Conservation (phyloP, 2,113 vertebrate species). For the Istiophorus platypterus region DNA sequence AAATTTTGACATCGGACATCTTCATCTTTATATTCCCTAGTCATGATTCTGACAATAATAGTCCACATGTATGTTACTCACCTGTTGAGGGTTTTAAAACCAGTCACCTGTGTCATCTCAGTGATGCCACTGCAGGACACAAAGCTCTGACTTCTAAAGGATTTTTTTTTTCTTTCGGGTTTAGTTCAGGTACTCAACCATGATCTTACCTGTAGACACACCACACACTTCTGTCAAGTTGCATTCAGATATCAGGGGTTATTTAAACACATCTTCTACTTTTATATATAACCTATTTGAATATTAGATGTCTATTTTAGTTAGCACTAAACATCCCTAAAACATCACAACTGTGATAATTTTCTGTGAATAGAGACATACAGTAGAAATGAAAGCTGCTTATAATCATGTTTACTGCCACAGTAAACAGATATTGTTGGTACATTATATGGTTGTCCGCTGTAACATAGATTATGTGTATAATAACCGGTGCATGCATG, state of each 20-base stretch:
- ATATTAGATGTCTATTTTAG: slow-evolving; percentile 68
- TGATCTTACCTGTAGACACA: slow-evolving; percentile 23
- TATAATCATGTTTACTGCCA: slow-evolving; percentile 69
- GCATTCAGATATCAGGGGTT: slow-evolving; percentile 72
- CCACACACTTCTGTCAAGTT: slow-evolving; percentile 50
- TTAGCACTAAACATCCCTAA: slow-evolving; percentile 60
- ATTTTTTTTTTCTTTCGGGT: slow-evolving; percentile 28
- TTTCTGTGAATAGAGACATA: slow-evolving; percentile 63
- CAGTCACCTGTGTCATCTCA: slow-evolving; percentile 43
- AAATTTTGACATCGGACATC: slow-evolving; percentile 41
- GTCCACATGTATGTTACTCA: slow-evolving; percentile 34
- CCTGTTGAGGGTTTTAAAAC: slow-evolving; percentile 36
- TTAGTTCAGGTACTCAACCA: slow-evolving; percentile 44
- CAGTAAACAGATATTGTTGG: slow-evolving; percentile 54
- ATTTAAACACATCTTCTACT: slow-evolving; percentile 65
- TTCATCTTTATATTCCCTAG: slow-evolving; percentile 45
- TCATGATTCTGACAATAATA: slow-evolving; percentile 27
- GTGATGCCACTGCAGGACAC: slow-evolving; percentile 36
- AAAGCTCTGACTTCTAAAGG: slow-evolving; percentile 28
- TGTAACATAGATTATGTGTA: slow-evolving; percentile 60
- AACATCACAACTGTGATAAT: slow-evolving; percentile 48
- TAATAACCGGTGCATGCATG: slow-evolving; percentile 58
- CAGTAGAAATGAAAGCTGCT: slow-evolving; percentile 77
- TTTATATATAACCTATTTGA: slow-evolving; percentile 61
- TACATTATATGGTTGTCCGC: slow-evolving; percentile 49